Conservation (phyloP, 2,888 invertebrate species). For the Leptothorax acervorum region DNA sequence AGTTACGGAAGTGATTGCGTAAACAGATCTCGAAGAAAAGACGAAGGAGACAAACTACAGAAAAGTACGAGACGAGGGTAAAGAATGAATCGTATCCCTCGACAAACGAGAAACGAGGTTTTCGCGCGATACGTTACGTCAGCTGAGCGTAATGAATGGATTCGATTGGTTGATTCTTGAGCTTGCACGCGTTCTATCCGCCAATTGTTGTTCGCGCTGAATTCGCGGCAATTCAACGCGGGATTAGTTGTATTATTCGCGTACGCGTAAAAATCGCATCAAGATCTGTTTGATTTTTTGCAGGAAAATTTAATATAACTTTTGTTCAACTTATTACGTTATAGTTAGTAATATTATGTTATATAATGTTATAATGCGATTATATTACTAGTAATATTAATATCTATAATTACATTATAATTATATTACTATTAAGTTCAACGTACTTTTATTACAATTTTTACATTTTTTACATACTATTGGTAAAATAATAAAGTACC, state of each 20-base stretch:
- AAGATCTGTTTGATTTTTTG: neutral
- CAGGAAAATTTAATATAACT: neutral
- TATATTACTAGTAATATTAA: no score
- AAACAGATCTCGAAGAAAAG: neutral
- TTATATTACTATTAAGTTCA: neutral
- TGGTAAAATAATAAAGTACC: neutral
- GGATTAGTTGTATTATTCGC: neutral
- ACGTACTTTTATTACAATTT: neutral
- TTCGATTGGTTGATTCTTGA: neutral
- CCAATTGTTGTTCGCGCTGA: neutral
- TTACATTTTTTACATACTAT: neutral
- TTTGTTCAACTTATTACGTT: neutral
- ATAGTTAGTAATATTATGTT: neutral
- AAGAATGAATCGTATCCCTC: neutral
- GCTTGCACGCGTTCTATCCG: no score
- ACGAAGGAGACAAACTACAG: neutral
- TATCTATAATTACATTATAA: no score
- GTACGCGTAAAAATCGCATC: neutral
- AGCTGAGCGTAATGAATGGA: neutral
- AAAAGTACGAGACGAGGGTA: neutral
- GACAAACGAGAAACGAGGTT: conserved; percentile 6
- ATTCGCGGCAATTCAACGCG: neutral
- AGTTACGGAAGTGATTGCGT: neutral
- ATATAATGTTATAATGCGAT: no score
- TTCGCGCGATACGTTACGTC: neutral